Conservation (phyloP, 2,113 vertebrate species). For the Epinephelus cyanopodus region DNA sequence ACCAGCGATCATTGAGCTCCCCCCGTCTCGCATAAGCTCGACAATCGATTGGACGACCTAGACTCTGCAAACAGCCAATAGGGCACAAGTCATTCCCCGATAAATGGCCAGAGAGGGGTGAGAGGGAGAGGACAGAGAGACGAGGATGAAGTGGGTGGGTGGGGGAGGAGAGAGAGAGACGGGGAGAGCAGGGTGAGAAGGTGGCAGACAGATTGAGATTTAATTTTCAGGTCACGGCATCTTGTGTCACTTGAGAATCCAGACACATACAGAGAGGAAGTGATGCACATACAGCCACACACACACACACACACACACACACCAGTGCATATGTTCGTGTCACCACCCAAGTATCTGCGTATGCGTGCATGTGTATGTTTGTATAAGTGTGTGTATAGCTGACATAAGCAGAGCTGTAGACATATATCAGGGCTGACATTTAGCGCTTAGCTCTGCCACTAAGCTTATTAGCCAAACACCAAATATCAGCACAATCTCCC, state of each 20-base stretch:
- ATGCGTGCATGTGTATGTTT: conserved; percentile 55
- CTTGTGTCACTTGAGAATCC: conserved; percentile 80
- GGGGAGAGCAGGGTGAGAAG: conserved; percentile 59
- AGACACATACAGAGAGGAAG: conserved; percentile 71
- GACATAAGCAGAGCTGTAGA: conserved; percentile 79
- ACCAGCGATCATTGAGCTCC: conserved; percentile 57
- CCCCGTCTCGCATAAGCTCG: conserved; percentile 58
- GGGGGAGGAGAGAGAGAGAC: background rate
- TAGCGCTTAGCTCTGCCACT: conserved; percentile 80
- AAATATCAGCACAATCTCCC: conserved; percentile 83
- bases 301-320: conserved; percentile 20
- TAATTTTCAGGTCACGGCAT: conserved; percentile 83
- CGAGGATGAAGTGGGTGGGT: background rate
- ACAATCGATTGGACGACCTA: conserved; percentile 71
- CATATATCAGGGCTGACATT: conserved; percentile 85
- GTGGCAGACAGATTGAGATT: conserved; percentile 81
- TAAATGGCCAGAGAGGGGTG: conserved; percentile 62
- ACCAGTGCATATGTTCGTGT: conserved; percentile 22
- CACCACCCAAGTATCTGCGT: conserved; percentile 25
- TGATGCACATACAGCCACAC: conserved; percentile 59
- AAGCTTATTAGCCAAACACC: conserved; percentile 83
- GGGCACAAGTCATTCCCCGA: conserved; percentile 71
- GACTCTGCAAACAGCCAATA: conserved; percentile 76
- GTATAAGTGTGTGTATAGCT: conserved; percentile 72
- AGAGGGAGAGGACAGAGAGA: conserved; percentile 20